Percentiles rank a stretch among this genome's conserved stretches.
phyloP scores from a whole-genome alignment of 2,888 invertebrate genomes.

The Parnassius orleans region DNA sequence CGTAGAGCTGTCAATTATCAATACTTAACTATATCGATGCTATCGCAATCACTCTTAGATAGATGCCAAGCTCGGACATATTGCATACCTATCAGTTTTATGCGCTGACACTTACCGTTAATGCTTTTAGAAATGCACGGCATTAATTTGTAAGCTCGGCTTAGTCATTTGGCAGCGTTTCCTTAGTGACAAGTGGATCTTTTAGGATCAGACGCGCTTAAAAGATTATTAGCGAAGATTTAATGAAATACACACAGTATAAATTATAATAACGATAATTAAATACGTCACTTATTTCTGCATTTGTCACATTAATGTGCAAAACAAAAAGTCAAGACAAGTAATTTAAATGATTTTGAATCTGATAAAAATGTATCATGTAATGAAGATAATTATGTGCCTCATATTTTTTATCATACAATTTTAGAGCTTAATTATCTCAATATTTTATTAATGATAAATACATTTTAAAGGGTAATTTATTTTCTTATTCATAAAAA shows the following conservation, averaged over 20 bases:
- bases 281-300: too few relatives aligned
- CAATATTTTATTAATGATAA: too few relatives aligned
- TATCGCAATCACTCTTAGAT: conserved; percentile 54
- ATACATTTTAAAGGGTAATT: too few relatives aligned
- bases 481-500: too few relatives aligned
- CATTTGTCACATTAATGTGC: too few relatives aligned
- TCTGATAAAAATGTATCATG: too few relatives aligned
- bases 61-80: conserved; percentile 65
- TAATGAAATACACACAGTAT: conserved; percentile 8
- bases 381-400: too few relatives aligned
- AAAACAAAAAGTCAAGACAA: too few relatives aligned
- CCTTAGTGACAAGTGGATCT: conserved; percentile 53
- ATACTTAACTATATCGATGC: conserved; percentile 38
- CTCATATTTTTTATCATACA: too few relatives aligned
- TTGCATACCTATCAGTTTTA: conserved; percentile 77
- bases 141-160: conserved; percentile 55
- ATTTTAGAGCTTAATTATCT: too few relatives aligned
- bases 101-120: conserved; percentile 70
- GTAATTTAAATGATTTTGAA: too few relatives aligned
- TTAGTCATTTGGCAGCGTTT: conserved; percentile 36
- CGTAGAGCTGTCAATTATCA: conserved; percentile 17
- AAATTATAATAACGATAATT: conserved; percentile 2
- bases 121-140: conserved; percentile 69
- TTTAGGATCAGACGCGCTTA: conserved; percentile 47
- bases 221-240: conserved; percentile 39